Evolutionary conservation across 2,797 vertebrate genomes (phyloP), one percentile per base, ranked within the genome.

Genomic region (Trachurus trachurus): DNA sequence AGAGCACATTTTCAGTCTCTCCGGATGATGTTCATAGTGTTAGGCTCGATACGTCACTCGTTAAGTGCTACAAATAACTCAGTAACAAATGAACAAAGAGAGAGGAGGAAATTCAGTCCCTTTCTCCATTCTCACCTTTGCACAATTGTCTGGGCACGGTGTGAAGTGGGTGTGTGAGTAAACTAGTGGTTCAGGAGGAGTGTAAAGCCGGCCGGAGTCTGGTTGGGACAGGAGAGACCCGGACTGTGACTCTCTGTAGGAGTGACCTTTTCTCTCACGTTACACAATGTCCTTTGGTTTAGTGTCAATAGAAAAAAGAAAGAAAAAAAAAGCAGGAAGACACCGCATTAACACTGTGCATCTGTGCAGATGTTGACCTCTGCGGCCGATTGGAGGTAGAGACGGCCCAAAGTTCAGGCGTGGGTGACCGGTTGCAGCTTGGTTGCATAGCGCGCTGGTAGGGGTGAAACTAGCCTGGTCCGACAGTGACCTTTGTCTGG

Each of bases 401-500:
- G 39, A n/a, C 42, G 15, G 16, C 34, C 4, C 37, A 37, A 6
- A 37, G 34, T 50, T 39, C 8, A 39, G 21, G 40, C 29, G 10
- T 37, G 40, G 50, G 8, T n/a, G 58, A 29, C 52, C 19, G 50
- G 12, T 37, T 47, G 29, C 40, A 6, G 58, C 31, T 69, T 39
- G 11, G 45, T 34, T 56, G 5, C 1, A 0, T 26, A 5, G 34
- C 44, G 21, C 62, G 59, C 74, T 31, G 49, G 63, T 59, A 49
- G 74, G 74, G 72, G 68, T 65, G 71, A 74, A 82, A 63, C 56
- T n/a, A 37, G 66, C 77, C 65, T 9, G 61, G 74, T 80, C 63
- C 71, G 50, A 58, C 22, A 16, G 37, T 87, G 89, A 93, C 89
- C 91, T 89, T 82, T 90, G 76, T 62, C 71, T 69, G 60, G 12